phyloP scores from a whole-genome alignment of 1,140 invertebrate species.

The Lepeophtheirus salmonis region DNA sequence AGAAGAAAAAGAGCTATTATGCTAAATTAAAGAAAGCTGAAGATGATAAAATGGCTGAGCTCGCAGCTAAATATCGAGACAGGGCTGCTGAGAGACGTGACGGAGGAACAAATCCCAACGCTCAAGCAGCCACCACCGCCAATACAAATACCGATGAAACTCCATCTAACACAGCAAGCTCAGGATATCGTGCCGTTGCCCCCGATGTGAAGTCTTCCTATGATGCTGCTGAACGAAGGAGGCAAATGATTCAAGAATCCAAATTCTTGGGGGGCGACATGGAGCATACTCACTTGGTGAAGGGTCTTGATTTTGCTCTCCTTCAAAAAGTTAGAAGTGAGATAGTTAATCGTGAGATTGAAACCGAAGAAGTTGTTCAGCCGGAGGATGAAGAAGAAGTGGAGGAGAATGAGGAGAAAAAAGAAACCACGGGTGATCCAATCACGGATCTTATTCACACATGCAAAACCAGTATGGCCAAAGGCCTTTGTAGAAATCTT shows the following conservation, averaged over 20 bases:
- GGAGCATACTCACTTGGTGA: slow-evolving; percentile 99
- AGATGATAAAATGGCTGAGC: slow-evolving; percentile 80
- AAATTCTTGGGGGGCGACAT: slow-evolving; percentile 99
- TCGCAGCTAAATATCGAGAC: slow-evolving; percentile 87
- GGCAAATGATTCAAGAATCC: slow-evolving; percentile 93
- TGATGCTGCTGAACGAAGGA: slow-evolving; percentile 81
- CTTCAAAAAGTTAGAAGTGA: slow-evolving; percentile 54
- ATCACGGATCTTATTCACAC: slow-evolving; percentile 1
- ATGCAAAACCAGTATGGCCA: slow-evolving; percentile 17
- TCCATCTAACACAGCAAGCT: slow-evolving; percentile 60
- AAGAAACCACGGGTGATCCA: slow-evolving; percentile 35
- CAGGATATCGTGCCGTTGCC: slow-evolving; percentile 81
- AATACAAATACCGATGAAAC: slow-evolving; percentile 64
- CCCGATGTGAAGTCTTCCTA: slow-evolving; percentile 58
- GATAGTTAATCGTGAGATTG: slow-evolving; percentile 15
- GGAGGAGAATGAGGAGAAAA: slow-evolving; percentile 36
- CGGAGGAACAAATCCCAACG: slow-evolving; percentile 38
- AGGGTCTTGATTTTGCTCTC: slow-evolving; percentile 97
- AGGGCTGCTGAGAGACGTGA: slow-evolving; percentile 81
- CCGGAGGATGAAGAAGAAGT: slow-evolving; percentile 66
- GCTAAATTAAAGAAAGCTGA: slow-evolving; percentile 85
- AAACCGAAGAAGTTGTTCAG: background rate
- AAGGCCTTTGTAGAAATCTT: slow-evolving; percentile 21
- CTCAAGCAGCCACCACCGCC: slow-evolving; percentile 70
- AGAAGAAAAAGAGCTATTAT: slow-evolving; percentile 52